A percentile compares a stretch with the other conserved stretches of the same genome.
phyloP scores from a whole-genome alignment of 1,140 invertebrate species.

The Pseudomyrmex sp. region DNA sequence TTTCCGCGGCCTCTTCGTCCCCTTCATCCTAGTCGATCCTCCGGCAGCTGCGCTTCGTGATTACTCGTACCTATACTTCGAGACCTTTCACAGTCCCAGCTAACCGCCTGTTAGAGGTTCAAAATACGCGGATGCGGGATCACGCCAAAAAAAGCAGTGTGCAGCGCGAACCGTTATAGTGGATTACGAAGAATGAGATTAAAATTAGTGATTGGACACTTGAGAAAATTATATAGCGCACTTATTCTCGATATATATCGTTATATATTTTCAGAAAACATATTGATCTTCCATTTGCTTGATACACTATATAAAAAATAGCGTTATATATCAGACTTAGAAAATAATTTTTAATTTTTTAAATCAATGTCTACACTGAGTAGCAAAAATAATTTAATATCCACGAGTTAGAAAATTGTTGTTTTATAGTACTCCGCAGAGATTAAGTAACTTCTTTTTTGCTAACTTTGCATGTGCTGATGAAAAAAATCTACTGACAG shows the following conservation, averaged over 20 bases:
- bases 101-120: conserved; percentile 45
- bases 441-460: background rate
- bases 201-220: conserved; percentile 4
- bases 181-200: background rate
- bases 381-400: too few species aligned
- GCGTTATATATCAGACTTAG: too few species aligned
- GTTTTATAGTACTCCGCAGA: too few species aligned
- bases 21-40: conserved; percentile 56
- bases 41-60: conserved; percentile 70
- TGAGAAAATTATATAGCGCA: background rate
- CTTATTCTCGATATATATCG: background rate
- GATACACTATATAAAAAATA: background rate
- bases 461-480: background rate
- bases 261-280: background rate
- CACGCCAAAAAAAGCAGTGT: conserved; percentile 9
- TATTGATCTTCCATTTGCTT: background rate
- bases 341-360: too few species aligned
- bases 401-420: too few species aligned
- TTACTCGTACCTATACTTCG: conserved; percentile 63
- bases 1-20: conserved; percentile 41
- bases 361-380: too few species aligned
- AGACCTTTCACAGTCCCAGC: conserved; percentile 64
- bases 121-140: conserved; percentile 38
- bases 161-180: background rate
- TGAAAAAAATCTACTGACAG: background rate